Evolutionary conservation across 2,113 vertebrate genomes (phyloP), one percentile per base, ranked within the genome.

Genomic region (Tamias sibiricus): DNA sequence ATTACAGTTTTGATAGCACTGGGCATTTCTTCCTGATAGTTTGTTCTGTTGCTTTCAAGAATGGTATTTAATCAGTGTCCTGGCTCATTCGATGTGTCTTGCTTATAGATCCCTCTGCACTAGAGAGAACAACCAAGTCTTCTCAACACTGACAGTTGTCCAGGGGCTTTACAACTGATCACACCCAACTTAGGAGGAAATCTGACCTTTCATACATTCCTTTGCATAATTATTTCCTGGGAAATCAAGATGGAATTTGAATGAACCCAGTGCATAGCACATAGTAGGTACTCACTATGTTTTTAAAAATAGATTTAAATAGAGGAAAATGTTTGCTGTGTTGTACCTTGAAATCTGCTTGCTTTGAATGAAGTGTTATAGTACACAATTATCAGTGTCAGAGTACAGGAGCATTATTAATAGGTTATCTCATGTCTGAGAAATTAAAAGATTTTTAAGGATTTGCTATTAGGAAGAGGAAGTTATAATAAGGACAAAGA

Each of bases 141-240:
- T 98, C 98, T 98, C 96, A 97, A 97, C 97, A 97, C 97, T 98
- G 98, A 98, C 98, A 98, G 98, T 98, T 98, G 98, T 98, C 98
- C 98, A 96, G 98, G 97, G 97, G 96, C 98, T 98, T 94, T 98
- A 98, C 97, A 97, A 90, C 97, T 97, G 97, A 98, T 98, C 98
- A 98, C 96, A 97, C 95, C 42, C 89, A 98, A 96, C 98, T 98
- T 97, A 97, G 98, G 96, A 22, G 97, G 87, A 94, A 98, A 98
- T 98, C 96, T 98, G 98, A 98, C 98, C 98, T 98, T 98, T 98
- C 97, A 97, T 95, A 97, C 91, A 85, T 98, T 98, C 97, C 98
- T 98, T 98, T 98, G 95, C 97, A 98, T 98, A 98, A 98, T 98
- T 98, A 98, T 98, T 97, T 98, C 97, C 95, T 92, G 93, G 97